Evolutionary conservation across 1,140 invertebrate species (phyloP), one percentile per base, ranked within the genome.

Genomic region (Zeugodacus cucurbitae): DNA sequence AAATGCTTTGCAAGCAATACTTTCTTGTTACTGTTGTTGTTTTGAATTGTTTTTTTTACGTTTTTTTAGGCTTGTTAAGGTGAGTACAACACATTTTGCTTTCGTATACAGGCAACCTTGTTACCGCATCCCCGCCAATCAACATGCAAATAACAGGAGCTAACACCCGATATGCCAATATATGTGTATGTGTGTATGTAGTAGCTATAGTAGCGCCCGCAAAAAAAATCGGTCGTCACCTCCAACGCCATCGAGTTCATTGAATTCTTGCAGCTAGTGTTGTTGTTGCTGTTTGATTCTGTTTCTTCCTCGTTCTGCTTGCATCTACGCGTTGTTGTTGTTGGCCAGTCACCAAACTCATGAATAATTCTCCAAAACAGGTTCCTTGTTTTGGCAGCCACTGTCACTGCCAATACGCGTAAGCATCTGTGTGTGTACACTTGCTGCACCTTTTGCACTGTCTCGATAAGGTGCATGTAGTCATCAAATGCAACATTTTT

Each of bases 291-390:
- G 2, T 37, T 32, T 20, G 14, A 70, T 34, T 3, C 32, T 20
- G 17, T 29, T 32, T 11, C 17, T 11, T 26, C 5, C 26, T 70
- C 2, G 5, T 67, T 34, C 14, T 29, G 29, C 32, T 67, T 82
- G 41, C 41, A 29, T 44, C 8, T 82, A 8, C 11, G 26, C 34
- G 1, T 78, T 78, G 32, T 78, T 26, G 17, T 78, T 37, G 70
- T 41, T 82, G 41, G 41, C 37, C 26, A 26, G 41, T n/a, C n/a
- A 48, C n/a, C 44, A 48, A n/a, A 82, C 74, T 26, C 74, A 82
- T 82, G 48, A 82, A 82, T 82, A 82, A 82, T 82, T 48, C 74
- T 82, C 41, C 20, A 82, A 82, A 82, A 82, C 74, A 82, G 74
- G 74, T 82, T 82, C 44, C 41, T 22, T 82, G 74, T 82, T 82